Percentiles rank a stretch among this genome's conserved stretches.
Conservation (phyloP, 2,888 invertebrate species). For the Pilophorus perplexus region DNA sequence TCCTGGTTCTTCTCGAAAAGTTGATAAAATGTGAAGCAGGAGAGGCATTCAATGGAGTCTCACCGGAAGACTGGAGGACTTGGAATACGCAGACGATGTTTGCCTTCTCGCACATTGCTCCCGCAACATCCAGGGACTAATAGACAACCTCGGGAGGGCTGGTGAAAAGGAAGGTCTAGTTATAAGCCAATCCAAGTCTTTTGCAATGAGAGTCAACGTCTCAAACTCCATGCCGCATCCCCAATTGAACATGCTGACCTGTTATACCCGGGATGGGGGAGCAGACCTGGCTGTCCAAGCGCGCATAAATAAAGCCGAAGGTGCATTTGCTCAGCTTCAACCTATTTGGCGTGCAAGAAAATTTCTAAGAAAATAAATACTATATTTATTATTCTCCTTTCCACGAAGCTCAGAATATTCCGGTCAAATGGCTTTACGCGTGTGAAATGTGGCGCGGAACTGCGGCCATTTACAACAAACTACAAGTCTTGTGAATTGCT, state of each 20-base stretch:
- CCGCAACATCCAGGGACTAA: not conserved
- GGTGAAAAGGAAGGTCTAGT: not conserved
- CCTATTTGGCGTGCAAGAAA: too few relatives aligned
- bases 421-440: not conserved
- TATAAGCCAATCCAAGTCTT: too few relatives aligned
- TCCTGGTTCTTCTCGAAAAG: not conserved
- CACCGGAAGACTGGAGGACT: not conserved
- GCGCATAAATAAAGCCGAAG: not conserved
- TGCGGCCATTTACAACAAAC: not conserved
- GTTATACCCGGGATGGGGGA: not conserved
- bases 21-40: too few relatives aligned
- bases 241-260: too few relatives aligned
- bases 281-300: not conserved
- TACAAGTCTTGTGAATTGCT: not conserved
- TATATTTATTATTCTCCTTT: not conserved
- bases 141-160: not conserved
- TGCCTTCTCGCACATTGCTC: not conserved
- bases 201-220: too few relatives aligned
- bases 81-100: constrained; percentile 3
- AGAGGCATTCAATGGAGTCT: constrained; percentile 2
- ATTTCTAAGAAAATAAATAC: too few relatives aligned
- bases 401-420: not conserved
- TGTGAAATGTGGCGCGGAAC: not conserved
- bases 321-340: not conserved
- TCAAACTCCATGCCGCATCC: too few relatives aligned